Evolutionary conservation across 2,797 vertebrate species (phyloP).

Genomic region (Rhynchonycteris naso): DNA sequence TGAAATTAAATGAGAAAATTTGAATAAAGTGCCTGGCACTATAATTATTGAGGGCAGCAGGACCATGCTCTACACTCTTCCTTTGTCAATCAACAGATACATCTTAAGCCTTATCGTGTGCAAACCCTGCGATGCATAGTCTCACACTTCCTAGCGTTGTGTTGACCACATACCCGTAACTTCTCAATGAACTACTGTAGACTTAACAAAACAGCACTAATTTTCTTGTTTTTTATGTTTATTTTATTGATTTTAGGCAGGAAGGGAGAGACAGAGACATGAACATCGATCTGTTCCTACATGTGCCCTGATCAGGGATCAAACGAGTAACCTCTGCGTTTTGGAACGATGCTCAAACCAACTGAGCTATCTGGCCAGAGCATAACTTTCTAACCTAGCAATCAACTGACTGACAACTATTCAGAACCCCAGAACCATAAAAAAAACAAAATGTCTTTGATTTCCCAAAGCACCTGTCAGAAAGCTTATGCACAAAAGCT

Average conservation of each 20-base stretch:
- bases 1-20: neutral
- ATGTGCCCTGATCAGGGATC: too few relatives aligned
- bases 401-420: conserved; percentile 29
- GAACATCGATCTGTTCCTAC: too few relatives aligned
- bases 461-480: conserved; percentile 45
- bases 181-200: conserved; percentile 16
- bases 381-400: conserved; percentile 19
- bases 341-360: too few relatives aligned
- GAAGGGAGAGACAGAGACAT: too few relatives aligned
- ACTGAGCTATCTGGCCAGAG: too few relatives aligned
- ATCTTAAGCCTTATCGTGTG: neutral
- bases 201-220: conserved; percentile 11
- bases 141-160: neutral
- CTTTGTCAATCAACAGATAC: neutral
- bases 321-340: too few relatives aligned
- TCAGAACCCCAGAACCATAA: neutral
- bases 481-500: neutral
- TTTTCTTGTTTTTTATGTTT: neutral
- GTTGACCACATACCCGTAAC: neutral
- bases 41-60: neutral
- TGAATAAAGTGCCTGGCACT: neutral
- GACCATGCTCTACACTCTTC: neutral
- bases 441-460: conserved; percentile 26
- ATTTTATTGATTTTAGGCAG: too few relatives aligned
- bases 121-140: neutral